Evolutionary conservation across 1,140 invertebrate species (phyloP).

Genomic region (Trachymyrmex cornetzi): DNA sequence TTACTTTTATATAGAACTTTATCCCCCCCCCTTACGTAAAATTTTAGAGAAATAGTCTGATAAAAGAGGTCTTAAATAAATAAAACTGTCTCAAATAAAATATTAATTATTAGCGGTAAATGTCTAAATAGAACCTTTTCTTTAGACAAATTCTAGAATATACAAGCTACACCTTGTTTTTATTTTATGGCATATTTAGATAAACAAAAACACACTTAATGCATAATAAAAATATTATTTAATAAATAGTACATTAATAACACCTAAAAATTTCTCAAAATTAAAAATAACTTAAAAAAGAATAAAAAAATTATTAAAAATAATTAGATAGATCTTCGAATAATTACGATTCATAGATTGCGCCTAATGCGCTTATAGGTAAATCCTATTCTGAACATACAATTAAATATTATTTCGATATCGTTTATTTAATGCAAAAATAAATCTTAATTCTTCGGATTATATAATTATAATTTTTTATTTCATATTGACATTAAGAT

Average conservation of each 20-base stretch:
- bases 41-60: not conserved
- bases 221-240: too few species aligned
- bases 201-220: not conserved
- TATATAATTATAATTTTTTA: slow-evolving; percentile 5
- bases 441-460: not conserved
- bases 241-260: slow-evolving; percentile 25
- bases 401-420: slow-evolving; percentile 24
- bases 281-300: not conserved
- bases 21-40: not conserved
- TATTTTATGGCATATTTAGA: slow-evolving; percentile 7
- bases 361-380: not conserved
- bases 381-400: not conserved
- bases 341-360: not conserved
- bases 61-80: not conserved
- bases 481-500: not conserved
- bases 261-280: not conserved
- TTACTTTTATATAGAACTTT: not conserved
- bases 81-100: not conserved
- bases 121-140: not conserved
- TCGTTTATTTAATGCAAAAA: not conserved
- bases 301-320: not conserved
- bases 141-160: not conserved
- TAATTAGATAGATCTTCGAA: not conserved
- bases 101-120: not conserved
- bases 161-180: not conserved